These are phyloP conservation scores for Spodoptera littoralis DNA, from an alignment of 2,888 invertebrate species.

Conservation along the genomic window DNA sequence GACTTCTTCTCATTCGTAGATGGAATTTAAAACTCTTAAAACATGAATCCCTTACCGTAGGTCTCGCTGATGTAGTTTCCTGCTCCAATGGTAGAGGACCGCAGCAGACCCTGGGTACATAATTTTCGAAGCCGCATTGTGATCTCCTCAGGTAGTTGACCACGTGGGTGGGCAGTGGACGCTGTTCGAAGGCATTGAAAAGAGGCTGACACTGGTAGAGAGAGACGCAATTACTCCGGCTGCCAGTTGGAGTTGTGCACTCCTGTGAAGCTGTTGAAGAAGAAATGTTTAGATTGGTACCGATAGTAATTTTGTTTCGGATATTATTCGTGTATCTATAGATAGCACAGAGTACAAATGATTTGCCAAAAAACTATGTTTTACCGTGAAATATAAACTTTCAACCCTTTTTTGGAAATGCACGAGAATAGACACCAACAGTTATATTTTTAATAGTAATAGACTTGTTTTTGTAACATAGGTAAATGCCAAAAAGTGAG, in stretches of 20 bases:
- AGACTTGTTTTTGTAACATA: too few species aligned
- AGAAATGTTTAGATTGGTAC: background rate
- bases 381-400: too few species aligned
- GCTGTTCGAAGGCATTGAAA: slow-evolving; percentile 76
- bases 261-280: slow-evolving; percentile 66
- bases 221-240: slow-evolving; percentile 80
- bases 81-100: slow-evolving; percentile 70
- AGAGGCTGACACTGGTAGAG: slow-evolving; percentile 83
- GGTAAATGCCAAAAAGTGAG: too few species aligned
- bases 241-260: slow-evolving; percentile 78
- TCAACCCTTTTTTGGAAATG: too few species aligned
- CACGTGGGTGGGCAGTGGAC: slow-evolving; percentile 73
- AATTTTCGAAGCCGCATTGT: slow-evolving; percentile 87
- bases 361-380: too few species aligned
- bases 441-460: too few species aligned
- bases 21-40: too few species aligned
- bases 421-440: too few species aligned
- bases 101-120: slow-evolving; percentile 87
- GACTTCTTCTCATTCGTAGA: too few species aligned
- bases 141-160: slow-evolving; percentile 83
- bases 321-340: too few species aligned
- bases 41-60: slow-evolving; percentile 57
- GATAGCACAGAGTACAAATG: too few species aligned
- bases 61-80: slow-evolving; percentile 29
- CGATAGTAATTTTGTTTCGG: too few species aligned